Conservation (phyloP, 2,888 invertebrate genomes). For the Eristalis intricaria region DNA sequence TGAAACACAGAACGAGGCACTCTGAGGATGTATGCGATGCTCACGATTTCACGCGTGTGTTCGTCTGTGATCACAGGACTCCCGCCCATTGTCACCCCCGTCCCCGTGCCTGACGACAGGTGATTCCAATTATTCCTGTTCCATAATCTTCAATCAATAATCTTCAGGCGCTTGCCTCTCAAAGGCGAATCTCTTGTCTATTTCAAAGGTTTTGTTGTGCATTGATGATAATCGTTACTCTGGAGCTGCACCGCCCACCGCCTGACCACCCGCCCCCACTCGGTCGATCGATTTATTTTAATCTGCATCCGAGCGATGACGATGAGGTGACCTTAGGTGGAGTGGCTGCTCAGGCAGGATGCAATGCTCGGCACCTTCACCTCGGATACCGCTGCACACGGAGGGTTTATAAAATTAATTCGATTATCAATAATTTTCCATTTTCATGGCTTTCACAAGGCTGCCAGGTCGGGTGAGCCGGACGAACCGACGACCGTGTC, state of each 20-base stretch:
- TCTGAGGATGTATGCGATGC: slow-evolving; percentile 20
- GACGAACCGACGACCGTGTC: background rate
- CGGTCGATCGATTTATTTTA: slow-evolving; percentile 61
- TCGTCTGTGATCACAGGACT: background rate
- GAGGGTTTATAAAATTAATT: slow-evolving; percentile 51
- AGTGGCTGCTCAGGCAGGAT: slow-evolving; percentile 17
- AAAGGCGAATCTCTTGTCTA: background rate
- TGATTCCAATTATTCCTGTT: slow-evolving; percentile 38
- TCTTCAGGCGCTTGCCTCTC: background rate
- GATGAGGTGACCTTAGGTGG: slow-evolving; percentile 47
- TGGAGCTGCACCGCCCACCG: background rate
- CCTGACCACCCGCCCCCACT: background rate
- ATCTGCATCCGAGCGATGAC: slow-evolving; percentile 5
- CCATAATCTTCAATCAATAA: slow-evolving; percentile 46
- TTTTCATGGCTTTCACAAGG: slow-evolving; percentile 60
- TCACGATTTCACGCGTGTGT: slow-evolving; percentile 17
- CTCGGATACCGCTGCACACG: slow-evolving; percentile 25
- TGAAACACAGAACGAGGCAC: slow-evolving; percentile 13
- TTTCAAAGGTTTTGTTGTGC: background rate
- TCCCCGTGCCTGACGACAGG: slow-evolving; percentile 5
- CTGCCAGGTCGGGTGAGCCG: slow-evolving; percentile 4
- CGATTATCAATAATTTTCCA: slow-evolving; percentile 70
- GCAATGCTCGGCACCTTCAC: slow-evolving; percentile 45
- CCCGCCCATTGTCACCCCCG: background rate
- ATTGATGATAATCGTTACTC: background rate